A percentile compares a stretch with the other conserved stretches of the same genome.
These are phyloP conservation scores for Himalopsyche anomala DNA, from an alignment of 2,888 invertebrate genomes.

Conservation along the genomic window DNA sequence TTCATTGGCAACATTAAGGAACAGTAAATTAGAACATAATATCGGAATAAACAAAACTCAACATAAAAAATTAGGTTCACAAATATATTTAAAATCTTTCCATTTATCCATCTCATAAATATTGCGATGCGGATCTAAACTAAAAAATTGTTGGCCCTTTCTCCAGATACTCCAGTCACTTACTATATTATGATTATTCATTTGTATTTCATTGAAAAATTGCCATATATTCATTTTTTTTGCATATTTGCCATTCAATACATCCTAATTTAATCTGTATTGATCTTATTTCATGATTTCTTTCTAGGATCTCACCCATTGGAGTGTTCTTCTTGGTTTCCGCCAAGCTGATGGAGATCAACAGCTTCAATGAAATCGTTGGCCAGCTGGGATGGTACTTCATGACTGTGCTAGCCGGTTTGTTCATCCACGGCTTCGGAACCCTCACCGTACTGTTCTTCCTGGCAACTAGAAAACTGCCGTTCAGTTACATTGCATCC, in stretches of 20 bases:
- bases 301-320: slow-evolving; percentile 89
- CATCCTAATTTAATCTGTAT: not conserved
- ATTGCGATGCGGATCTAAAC: no score
- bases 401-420: slow-evolving; percentile 92
- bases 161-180: no score
- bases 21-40: no score
- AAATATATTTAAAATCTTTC: no score
- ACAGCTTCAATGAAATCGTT: slow-evolving; percentile 88
- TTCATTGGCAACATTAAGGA: no score
- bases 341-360: slow-evolving; percentile 93
- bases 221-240: no score
- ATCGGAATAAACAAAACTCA: no score
- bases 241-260: not conserved
- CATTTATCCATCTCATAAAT: no score
- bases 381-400: slow-evolving; percentile 95
- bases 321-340: slow-evolving; percentile 93
- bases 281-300: not conserved
- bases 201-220: no score
- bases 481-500: slow-evolving; percentile 87
- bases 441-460: slow-evolving; percentile 92
- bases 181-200: no score
- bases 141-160: no score
- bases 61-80: no score
- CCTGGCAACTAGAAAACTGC: slow-evolving; percentile 87
- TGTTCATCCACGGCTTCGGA: slow-evolving; percentile 94